Base-by-base conservation (phyloP, 37 sponge, comb jelly and placozoan species). In the Bolinopsis microptera region DNA sequence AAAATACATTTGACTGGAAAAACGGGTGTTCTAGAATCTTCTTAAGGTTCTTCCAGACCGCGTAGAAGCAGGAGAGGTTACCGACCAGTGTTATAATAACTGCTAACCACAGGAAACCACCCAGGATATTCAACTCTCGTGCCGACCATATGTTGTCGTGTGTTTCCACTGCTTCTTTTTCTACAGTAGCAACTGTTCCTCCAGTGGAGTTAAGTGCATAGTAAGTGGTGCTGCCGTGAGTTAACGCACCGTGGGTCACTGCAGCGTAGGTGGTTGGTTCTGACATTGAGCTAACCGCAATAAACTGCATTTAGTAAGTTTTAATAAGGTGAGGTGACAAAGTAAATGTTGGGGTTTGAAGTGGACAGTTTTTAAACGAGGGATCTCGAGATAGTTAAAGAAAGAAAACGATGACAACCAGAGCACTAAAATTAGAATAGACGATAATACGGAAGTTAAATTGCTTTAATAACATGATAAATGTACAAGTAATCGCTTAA, bases 11-110 rank as follows among this genome's bases (percentile, higher is more conserved):
- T 0, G 90, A 86, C 61, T 86, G 90, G 61, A 41, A 86, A 27
- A 86, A 86, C 3, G 90, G 90, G 61, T 86, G 90, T 27, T 86
- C 90, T 27, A 86, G 41, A 41, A 86, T 86, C 61, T 86, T 86
- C 90, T 86, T 86, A 13, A 86, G 5, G 61, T 86, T 86, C 90
- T 86, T 86, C 26, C 90, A 86, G 28, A 86, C 90, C 13, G 90
- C 90, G 61, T 86, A 86, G 90, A 86, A 86, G 61, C 90, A 86
- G 41, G 90, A 86, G 23, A 86, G 13, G 90, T 86, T 86, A 8
- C 61, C 90, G 61, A 86, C 36, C 31, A 86, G 41, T 18, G 90
- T 24, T 0, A 86, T 41, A 26, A 39, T 34, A 25, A 86, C 36
- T 1, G 30, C 30, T 0, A 86, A 9, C 90, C 90, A 86, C 0